Evolutionary conservation across 53 echinoderm and acorn worm genomes (phyloP).

Genomic region (Crossaster papposus): DNA sequence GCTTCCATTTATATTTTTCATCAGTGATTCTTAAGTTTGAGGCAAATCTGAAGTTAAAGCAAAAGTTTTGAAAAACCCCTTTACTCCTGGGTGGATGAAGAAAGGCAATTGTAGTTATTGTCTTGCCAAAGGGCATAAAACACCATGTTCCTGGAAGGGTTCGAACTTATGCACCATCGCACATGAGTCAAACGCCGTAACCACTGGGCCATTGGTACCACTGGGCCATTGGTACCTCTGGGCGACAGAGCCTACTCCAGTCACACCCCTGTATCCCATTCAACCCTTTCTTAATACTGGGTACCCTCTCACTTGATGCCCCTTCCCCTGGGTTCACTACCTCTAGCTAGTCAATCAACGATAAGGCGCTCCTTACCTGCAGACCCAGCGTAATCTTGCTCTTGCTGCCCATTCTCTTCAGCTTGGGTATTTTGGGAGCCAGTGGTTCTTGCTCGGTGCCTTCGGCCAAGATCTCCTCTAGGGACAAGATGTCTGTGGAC

Average conservation of each 20-base stretch:
- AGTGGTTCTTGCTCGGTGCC: slow-evolving; percentile 63
- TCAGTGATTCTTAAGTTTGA: too few species aligned
- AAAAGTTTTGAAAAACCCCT: too few species aligned
- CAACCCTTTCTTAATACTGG: background rate
- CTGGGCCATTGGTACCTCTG: background rate
- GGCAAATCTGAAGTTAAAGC: too few species aligned
- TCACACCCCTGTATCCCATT: background rate
- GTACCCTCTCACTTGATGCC: background rate
- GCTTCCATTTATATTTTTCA: too few species aligned
- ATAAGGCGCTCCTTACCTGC: slow-evolving; percentile 63
- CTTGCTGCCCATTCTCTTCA: slow-evolving; percentile 67
- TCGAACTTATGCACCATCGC: too few species aligned
- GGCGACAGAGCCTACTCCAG: background rate
- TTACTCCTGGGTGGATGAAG: too few species aligned
- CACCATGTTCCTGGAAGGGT: too few species aligned
- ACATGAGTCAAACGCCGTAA: too few species aligned
- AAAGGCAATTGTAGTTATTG: too few species aligned
- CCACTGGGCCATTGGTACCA: too few species aligned
- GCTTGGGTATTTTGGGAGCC: slow-evolving; percentile 35
- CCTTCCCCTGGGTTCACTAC: background rate
- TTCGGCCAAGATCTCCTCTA: slow-evolving; percentile 96
- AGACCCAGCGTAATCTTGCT: slow-evolving; percentile 81
- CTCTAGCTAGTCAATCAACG: background rate
- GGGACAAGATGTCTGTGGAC: slow-evolving; percentile 87
- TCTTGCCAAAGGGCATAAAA: too few species aligned